A percentile compares a stretch with the other conserved stretches of the same genome.
phyloP scores from a whole-genome alignment of 1,140 invertebrate genomes.

The Druon quercuslanigerum region DNA sequence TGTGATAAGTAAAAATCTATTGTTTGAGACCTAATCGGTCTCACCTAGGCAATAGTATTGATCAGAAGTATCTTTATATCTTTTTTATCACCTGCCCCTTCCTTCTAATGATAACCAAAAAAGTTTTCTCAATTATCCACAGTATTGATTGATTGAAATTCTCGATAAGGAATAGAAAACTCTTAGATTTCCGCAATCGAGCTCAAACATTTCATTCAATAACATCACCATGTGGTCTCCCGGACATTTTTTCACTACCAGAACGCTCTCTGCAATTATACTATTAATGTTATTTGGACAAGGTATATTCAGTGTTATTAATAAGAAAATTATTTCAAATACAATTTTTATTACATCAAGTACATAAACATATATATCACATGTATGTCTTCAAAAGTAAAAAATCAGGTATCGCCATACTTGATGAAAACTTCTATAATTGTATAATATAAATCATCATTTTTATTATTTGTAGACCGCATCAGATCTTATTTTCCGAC shows the following conservation, averaged over 20 bases:
- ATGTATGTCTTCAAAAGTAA: too few species aligned
- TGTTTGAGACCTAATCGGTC: conserved; percentile 37
- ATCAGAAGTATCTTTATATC: conserved; percentile 13
- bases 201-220: background rate
- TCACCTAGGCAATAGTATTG: conserved; percentile 45
- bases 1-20: conserved; percentile 38
- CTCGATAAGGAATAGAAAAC: background rate
- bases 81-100: background rate
- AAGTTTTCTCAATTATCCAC: background rate
- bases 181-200: background rate
- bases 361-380: too few species aligned
- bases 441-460: too few species aligned
- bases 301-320: conserved; percentile 14
- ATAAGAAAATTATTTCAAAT: background rate
- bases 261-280: background rate
- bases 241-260: background rate
- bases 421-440: too few species aligned
- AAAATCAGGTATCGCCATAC: too few species aligned
- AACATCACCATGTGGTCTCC: background rate
- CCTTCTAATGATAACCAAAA: conserved; percentile 1
- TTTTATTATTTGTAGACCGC: too few species aligned
- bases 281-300: background rate
- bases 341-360: too few species aligned
- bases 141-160: background rate
- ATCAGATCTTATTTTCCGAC: too few species aligned